phyloP scores from a whole-genome alignment of 2,888 invertebrate genomes.

The Drosophila neutralis region DNA sequence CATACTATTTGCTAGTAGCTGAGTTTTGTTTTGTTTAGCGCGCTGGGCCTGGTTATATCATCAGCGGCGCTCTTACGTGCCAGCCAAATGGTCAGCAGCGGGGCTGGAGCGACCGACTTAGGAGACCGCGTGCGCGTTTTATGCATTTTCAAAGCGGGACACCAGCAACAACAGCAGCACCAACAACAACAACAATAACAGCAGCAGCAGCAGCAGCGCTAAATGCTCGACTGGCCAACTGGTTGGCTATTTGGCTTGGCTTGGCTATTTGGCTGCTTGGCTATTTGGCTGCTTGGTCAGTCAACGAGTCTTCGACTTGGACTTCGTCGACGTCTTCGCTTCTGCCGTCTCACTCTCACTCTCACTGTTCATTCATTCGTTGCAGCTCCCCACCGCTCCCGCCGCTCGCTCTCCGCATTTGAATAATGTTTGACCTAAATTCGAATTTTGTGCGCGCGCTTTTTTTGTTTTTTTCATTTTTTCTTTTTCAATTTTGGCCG shows the following conservation, averaged over 20 bases:
- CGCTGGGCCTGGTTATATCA: conserved; percentile 74
- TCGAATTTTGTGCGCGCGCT: conserved; percentile 69
- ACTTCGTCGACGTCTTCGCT: conserved; percentile 32
- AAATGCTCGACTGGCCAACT: conserved; percentile 72
- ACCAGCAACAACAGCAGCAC: conserved; percentile 32
- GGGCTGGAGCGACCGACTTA: conserved; percentile 76
- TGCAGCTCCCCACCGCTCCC: conserved; percentile 8
- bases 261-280: conserved; percentile 46
- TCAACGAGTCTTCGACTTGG: conserved; percentile 43
- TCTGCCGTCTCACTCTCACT: conserved; percentile 69
- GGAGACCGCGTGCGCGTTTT: conserved; percentile 74
- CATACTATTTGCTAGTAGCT: conserved; percentile 73
- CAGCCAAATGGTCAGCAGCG: conserved; percentile 75
- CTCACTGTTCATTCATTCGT: conserved; percentile 74
- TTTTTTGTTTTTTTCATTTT: neutral
- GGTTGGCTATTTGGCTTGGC: conserved; percentile 54
- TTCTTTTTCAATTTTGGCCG: conserved; percentile 37
- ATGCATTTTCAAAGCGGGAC: conserved; percentile 74
- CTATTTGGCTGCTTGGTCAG: conserved; percentile 53
- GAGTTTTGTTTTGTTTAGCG: conserved; percentile 75
- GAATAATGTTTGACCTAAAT: conserved; percentile 78
- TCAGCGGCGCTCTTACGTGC: conserved; percentile 74
- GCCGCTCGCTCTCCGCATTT: conserved; percentile 48
- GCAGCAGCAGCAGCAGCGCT: conserved; percentile 44
- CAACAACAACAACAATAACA: conserved; percentile 17